A percentile compares a stretch with the other conserved stretches of the same genome.
Conservation (phyloP, 2,113 vertebrate genomes). For the Syngnathus scovelli region DNA sequence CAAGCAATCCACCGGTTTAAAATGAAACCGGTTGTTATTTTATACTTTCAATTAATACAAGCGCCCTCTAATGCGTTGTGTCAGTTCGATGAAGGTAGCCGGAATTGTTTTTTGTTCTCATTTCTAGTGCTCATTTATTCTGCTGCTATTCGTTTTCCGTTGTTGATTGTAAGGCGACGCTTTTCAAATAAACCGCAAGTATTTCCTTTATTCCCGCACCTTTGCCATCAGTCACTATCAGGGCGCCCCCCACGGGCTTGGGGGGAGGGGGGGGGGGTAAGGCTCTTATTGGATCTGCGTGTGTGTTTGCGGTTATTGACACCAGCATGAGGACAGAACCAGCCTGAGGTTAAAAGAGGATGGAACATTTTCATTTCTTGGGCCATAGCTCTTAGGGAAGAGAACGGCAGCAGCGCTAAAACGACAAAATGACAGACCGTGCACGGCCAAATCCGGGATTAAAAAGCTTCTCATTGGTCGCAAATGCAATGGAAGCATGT, state of each 20-base stretch:
- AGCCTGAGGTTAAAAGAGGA: constrained; percentile 43
- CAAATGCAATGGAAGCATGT: constrained; percentile 34
- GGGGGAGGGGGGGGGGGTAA: background rate
- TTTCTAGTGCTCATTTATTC: constrained; percentile 12
- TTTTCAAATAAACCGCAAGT: constrained; percentile 38
- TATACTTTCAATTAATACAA: background rate
- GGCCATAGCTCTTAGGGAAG: constrained; percentile 26
- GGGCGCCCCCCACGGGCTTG: constrained; percentile 13
- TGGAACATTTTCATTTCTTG: constrained; percentile 42
- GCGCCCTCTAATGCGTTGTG: background rate
- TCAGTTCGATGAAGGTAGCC: background rate
- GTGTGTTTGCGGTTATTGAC: constrained; percentile 40
- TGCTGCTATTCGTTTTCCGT: constrained; percentile 12
- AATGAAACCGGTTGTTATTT: background rate
- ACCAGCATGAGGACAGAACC: constrained; percentile 54
- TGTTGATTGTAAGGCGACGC: constrained; percentile 16
- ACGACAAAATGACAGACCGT: constrained; percentile 26
- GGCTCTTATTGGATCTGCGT: constrained; percentile 23
- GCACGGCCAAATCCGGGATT: constrained; percentile 45
- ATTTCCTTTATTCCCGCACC: constrained; percentile 32
- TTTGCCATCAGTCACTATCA: constrained; percentile 58
- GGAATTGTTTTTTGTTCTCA: background rate
- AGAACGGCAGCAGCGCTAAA: constrained; percentile 20
- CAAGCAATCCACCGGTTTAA: background rate
- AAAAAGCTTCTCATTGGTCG: constrained; percentile 49